Base-by-base conservation (phyloP, 2,797 vertebrate species). In the Takifugu ocellatus region DNA sequence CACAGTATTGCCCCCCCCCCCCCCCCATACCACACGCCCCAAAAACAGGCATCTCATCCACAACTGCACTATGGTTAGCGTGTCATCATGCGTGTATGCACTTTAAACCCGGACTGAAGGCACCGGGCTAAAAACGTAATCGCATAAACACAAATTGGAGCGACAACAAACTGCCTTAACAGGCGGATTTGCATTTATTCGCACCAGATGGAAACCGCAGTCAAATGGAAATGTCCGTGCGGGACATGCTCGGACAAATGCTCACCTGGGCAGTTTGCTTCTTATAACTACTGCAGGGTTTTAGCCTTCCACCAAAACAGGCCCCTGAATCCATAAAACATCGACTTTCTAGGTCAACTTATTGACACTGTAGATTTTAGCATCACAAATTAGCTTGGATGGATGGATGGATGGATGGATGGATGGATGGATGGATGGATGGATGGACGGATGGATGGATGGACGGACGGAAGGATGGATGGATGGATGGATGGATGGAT, bases 1-100 rank as follows among this genome's bases (percentile, higher is more conserved):
- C 79, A 70, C 81, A 82, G 45, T 77, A 75, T 81, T 76, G 69
- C 61, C 63, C 73, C 64, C 29, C 31, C 27, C 29, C 31, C 27
- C 27, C 65, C 63, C 73, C 68, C 71, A 67, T 75, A 77, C 72
- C 72, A 75, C 67, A 78, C 78, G 77, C 72, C 70, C 33, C 77
- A 72, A 67, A 83, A 75, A 74, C 78, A 72, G 57, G 76, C 66
- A 55, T 77, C 81, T 78, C 84, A 79, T 74, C 75, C 60, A 42
- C 60, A 67, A 72, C 68, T 50, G n/a, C 72, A 78, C 59, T 59
- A 53, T 59, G 68, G 64, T 64, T 57, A 36, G 55, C 51, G 65
- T n/a, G 49, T 52, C 67, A 26, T 78, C 63, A 70, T 69, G 78
- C 60, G 61, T 63, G 70, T 61, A 62, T 64, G 70, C 59, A 77